Evolutionary conservation across 1,140 invertebrate species (phyloP).

Genomic region (Euura saliciscinereae): DNA sequence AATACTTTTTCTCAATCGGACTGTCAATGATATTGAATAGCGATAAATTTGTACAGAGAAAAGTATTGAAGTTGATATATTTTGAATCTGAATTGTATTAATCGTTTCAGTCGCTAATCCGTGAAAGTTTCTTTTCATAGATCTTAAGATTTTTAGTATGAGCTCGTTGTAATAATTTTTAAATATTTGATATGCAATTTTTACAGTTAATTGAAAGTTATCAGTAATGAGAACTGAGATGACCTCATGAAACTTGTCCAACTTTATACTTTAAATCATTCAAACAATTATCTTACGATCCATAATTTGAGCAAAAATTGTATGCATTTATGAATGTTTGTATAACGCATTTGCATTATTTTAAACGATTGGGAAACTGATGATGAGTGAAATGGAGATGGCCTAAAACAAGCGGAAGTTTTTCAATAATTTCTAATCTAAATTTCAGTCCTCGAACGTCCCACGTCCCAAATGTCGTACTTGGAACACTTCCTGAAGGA

Average conservation of each 20-base stretch:
- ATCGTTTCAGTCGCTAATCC: not conserved
- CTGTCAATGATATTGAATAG: not conserved
- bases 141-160: not conserved
- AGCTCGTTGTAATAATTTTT: not conserved
- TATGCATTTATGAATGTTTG: too few species aligned
- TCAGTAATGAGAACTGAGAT: too few species aligned
- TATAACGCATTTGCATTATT: not conserved
- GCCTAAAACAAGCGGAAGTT: slow-evolving; percentile 11
- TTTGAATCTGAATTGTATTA: slow-evolving; percentile 1
- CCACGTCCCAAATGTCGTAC: slow-evolving; percentile 88
- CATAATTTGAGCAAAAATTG: too few species aligned
- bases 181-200: too few species aligned
- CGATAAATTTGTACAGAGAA: not conserved
- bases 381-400: slow-evolving; percentile 10
- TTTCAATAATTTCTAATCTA: slow-evolving; percentile 8
- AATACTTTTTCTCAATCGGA: too few species aligned
- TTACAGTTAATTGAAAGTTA: too few species aligned
- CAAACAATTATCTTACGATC: too few species aligned
- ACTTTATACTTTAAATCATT: too few species aligned
- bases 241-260: too few species aligned
- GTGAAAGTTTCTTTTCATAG: not conserved
- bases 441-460: slow-evolving; percentile 80
- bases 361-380: not conserved
- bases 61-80: not conserved
- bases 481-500: slow-evolving; percentile 89